Conservation (phyloP, 2,888 invertebrate genomes). For the Caenorhabditis japonica region DNA sequence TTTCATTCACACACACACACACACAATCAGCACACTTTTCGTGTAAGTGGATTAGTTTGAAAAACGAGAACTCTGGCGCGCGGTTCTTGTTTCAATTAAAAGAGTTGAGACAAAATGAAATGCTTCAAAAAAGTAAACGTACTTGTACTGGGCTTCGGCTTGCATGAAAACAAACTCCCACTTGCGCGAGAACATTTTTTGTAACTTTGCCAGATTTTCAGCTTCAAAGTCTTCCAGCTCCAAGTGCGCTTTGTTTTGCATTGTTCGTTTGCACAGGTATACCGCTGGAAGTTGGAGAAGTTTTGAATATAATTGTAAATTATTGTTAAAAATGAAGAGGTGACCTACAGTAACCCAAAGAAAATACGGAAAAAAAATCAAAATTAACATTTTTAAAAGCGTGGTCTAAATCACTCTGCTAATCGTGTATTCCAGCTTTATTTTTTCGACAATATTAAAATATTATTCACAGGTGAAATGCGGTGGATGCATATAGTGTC, state of each 20-base stretch:
- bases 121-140: conserved; percentile 48
- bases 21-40: conserved; percentile 24
- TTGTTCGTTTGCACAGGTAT: conserved; percentile 97
- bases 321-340: neutral
- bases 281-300: too few relatives aligned
- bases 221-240: conserved; percentile 99
- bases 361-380: too few relatives aligned
- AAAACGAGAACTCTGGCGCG: too few relatives aligned
- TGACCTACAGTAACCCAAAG: too few relatives aligned
- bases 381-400: too few relatives aligned
- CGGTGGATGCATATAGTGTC: too few relatives aligned
- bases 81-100: too few relatives aligned
- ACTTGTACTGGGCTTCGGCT: conserved; percentile 90
- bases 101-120: conserved; percentile 35
- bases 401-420: too few relatives aligned
- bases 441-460: too few relatives aligned
- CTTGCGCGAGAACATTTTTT: conserved; percentile 98
- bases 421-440: too few relatives aligned
- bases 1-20: conserved; percentile 31
- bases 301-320: too few relatives aligned
- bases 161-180: conserved; percentile 99
- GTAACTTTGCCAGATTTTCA: conserved; percentile 93
- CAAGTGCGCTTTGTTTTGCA: conserved; percentile 98
- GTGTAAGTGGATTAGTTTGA: conserved; percentile 23
- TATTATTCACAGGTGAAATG: too few relatives aligned